Base-by-base conservation (phyloP, 1,140 invertebrate species). In the Drosophila repleta region DNA sequence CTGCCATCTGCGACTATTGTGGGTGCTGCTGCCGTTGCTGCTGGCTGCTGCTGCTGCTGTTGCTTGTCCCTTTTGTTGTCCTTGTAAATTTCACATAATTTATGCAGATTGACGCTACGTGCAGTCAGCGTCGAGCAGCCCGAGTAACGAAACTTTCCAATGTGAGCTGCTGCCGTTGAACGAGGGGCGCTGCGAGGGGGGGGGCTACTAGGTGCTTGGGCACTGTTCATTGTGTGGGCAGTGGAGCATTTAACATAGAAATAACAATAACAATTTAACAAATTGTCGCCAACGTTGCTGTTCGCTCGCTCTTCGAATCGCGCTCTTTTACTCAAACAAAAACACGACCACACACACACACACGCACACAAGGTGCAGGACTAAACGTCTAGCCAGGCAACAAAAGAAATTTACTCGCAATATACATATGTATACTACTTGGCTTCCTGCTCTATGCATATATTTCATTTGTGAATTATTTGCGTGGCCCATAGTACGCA, bases 251-350 rank as follows among this genome's bases (percentile, higher is more conserved):
- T 88, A 88, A 83, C 83, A 88, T 88, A 88, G 83, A 88, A 88
- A 88, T 88, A 88, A 88, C 79, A 88, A 88, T 88, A 88, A 88
- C 83, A 88, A 88, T 88, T 88, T 88, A 88, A 88, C 79, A 88
- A 88, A 88, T 88, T 88, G 83, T 88, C 83, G 83, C 83, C 83
- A 83, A 57, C 74, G 69, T 41, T 57, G 8, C 32, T 32, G 26
- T 10, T 62, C 26, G 24, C 8, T 37, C 20, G 39, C 21, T 29
- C 43, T 37, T 55, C 6, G 13, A 13, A 3, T 49, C 48, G 52
- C 52, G 11, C 21, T 57, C 21, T 26, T 11, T 57, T n/a, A 21
- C 49, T 29, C 18, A 21, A 35, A 21, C 5, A 20, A 17, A 52
- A 46, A 24, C 29, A 45, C 41, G 56, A 61, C 57, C 13, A 29